Evolutionary conservation across 1,140 invertebrate species (phyloP).

Genomic region (Cyphomyrmex costatus): DNA sequence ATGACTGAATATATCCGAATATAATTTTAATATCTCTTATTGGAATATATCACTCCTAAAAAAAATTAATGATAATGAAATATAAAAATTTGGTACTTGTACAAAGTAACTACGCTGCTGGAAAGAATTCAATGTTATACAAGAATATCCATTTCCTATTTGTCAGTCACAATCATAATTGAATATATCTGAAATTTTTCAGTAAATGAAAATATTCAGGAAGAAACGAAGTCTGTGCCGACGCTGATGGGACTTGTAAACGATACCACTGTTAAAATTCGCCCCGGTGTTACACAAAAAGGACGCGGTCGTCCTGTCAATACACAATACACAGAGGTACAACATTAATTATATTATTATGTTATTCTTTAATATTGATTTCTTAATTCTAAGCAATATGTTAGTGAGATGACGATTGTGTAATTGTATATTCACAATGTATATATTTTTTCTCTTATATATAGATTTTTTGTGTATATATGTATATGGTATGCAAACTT

Average conservation of each 20-base stretch:
- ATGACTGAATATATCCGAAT: too few relatives aligned
- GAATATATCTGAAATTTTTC: conserved; percentile 28
- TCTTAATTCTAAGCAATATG: not conserved
- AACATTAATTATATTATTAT: conserved; percentile 72
- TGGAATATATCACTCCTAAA: too few relatives aligned
- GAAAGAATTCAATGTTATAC: too few relatives aligned
- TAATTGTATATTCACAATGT: not conserved
- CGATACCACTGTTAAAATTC: conserved; percentile 76
- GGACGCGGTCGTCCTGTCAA: conserved; percentile 74
- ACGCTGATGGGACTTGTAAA: conserved; percentile 75
- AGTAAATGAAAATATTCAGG: conserved; percentile 72
- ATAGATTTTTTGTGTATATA: not conserved
- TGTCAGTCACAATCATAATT: not conserved
- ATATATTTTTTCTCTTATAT: not conserved
- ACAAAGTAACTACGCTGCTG: too few relatives aligned
- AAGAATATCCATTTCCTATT: not conserved
- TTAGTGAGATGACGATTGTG: not conserved
- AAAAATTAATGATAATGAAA: too few relatives aligned
- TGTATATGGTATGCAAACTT: not conserved
- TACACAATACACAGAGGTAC: conserved; percentile 83
- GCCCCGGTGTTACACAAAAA: conserved; percentile 71
- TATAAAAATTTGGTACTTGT: too few relatives aligned
- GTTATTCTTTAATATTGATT: conserved; percentile 18
- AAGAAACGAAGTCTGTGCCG: conserved; percentile 70
- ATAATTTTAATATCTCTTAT: too few relatives aligned